Conservation (phyloP, 2,888 invertebrate species). For the Plebejus anna region DNA sequence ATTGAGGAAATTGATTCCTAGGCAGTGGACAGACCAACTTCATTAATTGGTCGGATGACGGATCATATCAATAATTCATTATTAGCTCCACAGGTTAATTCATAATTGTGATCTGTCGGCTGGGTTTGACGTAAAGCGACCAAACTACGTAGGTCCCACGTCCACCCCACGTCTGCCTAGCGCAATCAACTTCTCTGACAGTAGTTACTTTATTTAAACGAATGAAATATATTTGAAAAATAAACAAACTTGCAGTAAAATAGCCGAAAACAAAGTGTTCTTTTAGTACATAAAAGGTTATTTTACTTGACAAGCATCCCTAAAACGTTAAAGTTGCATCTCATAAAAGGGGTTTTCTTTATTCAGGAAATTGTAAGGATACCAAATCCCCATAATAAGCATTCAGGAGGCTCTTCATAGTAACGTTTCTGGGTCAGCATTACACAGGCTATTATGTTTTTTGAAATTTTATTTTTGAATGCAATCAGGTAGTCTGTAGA, state of each 20-base stretch:
- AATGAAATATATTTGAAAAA: not conserved
- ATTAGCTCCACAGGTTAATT: no score
- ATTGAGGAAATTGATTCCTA: no score
- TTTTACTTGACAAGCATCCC: slow-evolving; percentile 1
- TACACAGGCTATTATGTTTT: slow-evolving; percentile 15
- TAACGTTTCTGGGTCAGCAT: slow-evolving; percentile 24
- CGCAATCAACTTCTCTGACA: no score
- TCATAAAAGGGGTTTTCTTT: slow-evolving; percentile 27
- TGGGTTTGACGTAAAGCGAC: no score
- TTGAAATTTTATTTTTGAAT: slow-evolving; percentile 22
- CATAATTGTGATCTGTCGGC: no score
- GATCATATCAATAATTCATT: no score
- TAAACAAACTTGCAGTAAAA: slow-evolving; percentile 3
- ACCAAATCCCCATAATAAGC: slow-evolving; percentile 26
- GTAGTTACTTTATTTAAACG: not conserved
- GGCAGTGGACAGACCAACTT: no score
- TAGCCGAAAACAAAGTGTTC: not conserved
- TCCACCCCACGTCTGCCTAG: no score
- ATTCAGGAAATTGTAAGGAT: slow-evolving; percentile 26
- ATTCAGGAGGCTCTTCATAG: slow-evolving; percentile 10
- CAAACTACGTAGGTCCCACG: no score
- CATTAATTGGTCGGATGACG: no score
- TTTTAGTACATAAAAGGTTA: slow-evolving; percentile 7
- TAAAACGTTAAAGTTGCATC: slow-evolving; percentile 18
- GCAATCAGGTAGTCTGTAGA: slow-evolving; percentile 9